Percentiles rank a stretch among this genome's conserved stretches.
These are phyloP conservation scores for Iguana delicatissima DNA, from an alignment of 2,797 vertebrate species.

Conservation along the genomic window DNA sequence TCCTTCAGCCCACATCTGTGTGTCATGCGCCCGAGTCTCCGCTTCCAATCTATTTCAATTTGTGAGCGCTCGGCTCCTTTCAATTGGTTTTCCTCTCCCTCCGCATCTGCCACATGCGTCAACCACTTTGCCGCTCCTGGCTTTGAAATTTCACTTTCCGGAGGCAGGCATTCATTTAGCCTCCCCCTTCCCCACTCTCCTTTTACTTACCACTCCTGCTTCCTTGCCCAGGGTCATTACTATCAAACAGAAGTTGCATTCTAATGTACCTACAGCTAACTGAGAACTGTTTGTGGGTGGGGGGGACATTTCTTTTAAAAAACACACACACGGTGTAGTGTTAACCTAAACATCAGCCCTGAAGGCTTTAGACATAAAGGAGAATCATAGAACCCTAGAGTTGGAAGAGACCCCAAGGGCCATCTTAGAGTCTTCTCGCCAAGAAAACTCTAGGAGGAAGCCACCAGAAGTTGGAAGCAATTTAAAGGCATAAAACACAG, in stretches of 20 bases:
- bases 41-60: constrained; percentile 35
- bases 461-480: too few species aligned
- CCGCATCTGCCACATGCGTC: constrained; percentile 11
- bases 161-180: constrained; percentile 16
- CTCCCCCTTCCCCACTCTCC: not conserved
- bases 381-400: too few species aligned
- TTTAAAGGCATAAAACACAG: too few species aligned
- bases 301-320: not conserved
- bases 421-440: too few species aligned
- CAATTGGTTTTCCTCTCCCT: constrained; percentile 32
- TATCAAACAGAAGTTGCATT: not conserved
- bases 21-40: not conserved
- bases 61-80: not conserved
- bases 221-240: constrained; percentile 10
- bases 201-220: constrained; percentile 9
- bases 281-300: not conserved
- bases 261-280: not conserved
- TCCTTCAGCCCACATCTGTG: not conserved
- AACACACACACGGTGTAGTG: not conserved
- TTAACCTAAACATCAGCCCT: not conserved
- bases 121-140: constrained; percentile 5
- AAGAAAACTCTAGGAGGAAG: too few species aligned
- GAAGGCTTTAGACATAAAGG: not conserved
- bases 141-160: constrained; percentile 40
- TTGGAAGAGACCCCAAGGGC: too few species aligned